Base-by-base conservation (phyloP, 2,888 invertebrate genomes). In the Actias luna region DNA sequence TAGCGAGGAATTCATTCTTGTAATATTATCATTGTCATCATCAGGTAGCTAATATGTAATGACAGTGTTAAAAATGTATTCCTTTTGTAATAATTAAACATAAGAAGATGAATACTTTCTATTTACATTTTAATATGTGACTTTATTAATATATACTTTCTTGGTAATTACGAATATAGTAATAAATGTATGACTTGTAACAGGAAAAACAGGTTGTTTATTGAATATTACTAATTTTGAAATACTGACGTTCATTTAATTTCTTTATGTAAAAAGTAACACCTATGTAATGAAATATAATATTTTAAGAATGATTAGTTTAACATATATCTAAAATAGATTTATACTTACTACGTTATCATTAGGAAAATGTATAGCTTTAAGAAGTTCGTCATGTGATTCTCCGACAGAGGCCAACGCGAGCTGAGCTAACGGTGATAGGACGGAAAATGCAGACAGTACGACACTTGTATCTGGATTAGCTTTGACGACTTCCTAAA, bases 371-470 rank as follows among this genome's bases (percentile, higher is more conserved):
- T 83, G 85, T 16, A 91, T 83, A 10, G 77, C 71, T 10, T 60
- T 70, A 1, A 89, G 76, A 1, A 92, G 65, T 69, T 92, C 85
- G 31, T 88, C 83, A 46, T 89, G 89, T 12, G 88, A 82, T 29
- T 74, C 72, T 2, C 87, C 91, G 0, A 68, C 82, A 12, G 91
- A 79, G 4, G 88, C 92, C 22, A 88, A 63, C 0, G 79, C 77
- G 1, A 93, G 69, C 67, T 85, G 85, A 0, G 85, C 88, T 1
- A 93, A 78, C 0, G 87, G 89, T 0, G 86, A 71, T 67, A 93
- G 70, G 2, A 92, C 87, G 1, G 93, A 93, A 71, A 88, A 88
- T 0, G 92, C 92, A 0, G 93, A 93, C 52, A 92, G 63, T 12
- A 92, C 84, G 22, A 89, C 73, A 65, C 86, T 92, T 67, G 87